Evolutionary conservation across 2,113 vertebrate species (phyloP).

Genomic region (Ailurus styani): DNA sequence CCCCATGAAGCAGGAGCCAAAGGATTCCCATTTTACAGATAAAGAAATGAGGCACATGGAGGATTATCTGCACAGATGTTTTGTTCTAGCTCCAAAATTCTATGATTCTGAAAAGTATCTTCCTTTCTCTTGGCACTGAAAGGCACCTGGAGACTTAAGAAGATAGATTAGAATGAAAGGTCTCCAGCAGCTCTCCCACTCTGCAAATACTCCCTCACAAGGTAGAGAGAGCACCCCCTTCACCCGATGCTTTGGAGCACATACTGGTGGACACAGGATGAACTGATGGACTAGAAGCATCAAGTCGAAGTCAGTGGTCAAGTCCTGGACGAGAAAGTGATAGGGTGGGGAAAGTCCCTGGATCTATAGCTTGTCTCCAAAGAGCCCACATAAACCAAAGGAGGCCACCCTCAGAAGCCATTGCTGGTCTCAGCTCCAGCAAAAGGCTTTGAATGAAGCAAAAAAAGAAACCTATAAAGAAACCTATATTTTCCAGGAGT

Average conservation of each 20-base stretch:
- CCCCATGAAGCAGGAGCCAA: background rate
- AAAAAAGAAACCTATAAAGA: background rate
- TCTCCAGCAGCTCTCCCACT: background rate
- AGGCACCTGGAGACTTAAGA: background rate
- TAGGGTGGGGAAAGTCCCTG: background rate
- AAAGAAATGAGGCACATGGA: background rate
- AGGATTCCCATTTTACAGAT: background rate
- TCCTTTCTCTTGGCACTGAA: background rate
- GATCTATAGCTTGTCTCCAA: background rate
- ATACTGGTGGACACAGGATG: background rate
- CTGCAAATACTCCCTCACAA: background rate
- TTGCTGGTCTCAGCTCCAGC: background rate
- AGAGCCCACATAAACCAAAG: background rate
- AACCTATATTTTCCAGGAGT: slow-evolving; percentile 3
- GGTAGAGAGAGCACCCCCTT: background rate
- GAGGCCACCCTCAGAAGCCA: background rate
- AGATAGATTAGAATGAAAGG: background rate
- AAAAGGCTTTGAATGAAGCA: background rate
- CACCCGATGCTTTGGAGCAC: background rate
- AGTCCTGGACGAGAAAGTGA: background rate
- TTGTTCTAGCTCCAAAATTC: background rate
- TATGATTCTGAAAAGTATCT: background rate
- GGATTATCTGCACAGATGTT: background rate
- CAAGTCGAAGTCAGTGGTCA: background rate
- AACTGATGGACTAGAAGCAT: background rate